A percentile compares a stretch with the other conserved stretches of the same genome.
Conservation (phyloP, 2,888 invertebrate genomes). For the Cantharis flavilabris region DNA sequence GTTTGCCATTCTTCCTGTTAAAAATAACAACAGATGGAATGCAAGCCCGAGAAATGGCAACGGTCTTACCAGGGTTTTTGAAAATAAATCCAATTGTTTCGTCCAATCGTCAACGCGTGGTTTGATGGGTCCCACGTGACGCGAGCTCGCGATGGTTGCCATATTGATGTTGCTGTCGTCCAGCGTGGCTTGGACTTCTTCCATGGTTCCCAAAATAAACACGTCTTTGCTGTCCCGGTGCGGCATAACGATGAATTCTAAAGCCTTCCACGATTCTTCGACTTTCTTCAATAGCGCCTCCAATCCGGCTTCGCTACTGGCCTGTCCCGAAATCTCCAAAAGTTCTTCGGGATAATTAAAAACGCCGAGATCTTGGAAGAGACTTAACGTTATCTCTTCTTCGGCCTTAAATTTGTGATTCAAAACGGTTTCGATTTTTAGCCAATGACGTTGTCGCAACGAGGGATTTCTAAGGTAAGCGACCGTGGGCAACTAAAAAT, state of each 20-base stretch:
- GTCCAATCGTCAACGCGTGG: constrained; percentile 83
- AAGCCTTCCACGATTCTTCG: constrained; percentile 80
- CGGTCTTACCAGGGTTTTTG: constrained; percentile 72
- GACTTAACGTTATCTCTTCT: constrained; percentile 66
- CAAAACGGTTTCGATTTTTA: constrained; percentile 75
- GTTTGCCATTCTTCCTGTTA: constrained; percentile 83
- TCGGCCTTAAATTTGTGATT: constrained; percentile 75
- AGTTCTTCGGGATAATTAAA: constrained; percentile 75
- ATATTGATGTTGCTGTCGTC: constrained; percentile 89
- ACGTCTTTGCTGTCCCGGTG: constrained; percentile 86
- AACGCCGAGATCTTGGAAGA: constrained; percentile 73
- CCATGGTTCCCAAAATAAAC: constrained; percentile 80
- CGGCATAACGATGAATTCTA: constrained; percentile 75
- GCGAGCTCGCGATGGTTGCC: constrained; percentile 84
- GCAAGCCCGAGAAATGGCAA: background rate
- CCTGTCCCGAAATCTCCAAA: constrained; percentile 85
- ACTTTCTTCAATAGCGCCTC: constrained; percentile 82
- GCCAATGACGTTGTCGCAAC: constrained; percentile 80
- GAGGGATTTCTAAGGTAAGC: constrained; percentile 80
- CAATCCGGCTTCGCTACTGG: constrained; percentile 84
- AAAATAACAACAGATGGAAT: background rate
- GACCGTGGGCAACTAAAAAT: constrained; percentile 71
- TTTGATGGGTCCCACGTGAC: constrained; percentile 85
- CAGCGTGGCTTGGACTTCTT: constrained; percentile 79
- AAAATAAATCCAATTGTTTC: constrained; percentile 75